Evolutionary conservation across 1,140 invertebrate species (phyloP).

Genomic region (Amphibalanus amphitrite): DNA sequence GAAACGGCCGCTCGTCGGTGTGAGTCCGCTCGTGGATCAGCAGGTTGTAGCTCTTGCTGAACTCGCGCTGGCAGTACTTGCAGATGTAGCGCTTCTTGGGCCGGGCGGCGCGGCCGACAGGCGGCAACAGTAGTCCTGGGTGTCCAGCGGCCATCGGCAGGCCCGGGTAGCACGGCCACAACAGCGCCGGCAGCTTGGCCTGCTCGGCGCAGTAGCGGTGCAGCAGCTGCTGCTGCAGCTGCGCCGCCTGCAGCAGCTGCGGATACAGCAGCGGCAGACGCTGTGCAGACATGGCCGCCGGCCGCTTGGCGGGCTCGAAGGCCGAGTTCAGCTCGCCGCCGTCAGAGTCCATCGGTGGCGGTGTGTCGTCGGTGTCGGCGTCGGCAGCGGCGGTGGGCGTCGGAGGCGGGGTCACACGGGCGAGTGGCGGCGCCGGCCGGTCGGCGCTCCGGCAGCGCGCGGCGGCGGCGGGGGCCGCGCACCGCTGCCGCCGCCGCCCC

Average conservation of each 20-base stretch:
- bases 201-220: neutral
- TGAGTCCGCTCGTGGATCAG: slow-evolving; percentile 94
- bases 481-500: too few species aligned
- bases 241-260: neutral
- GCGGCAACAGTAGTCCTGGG: neutral
- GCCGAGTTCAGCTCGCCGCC: neutral
- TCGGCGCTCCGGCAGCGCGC: neutral
- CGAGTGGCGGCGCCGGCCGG: neutral
- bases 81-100: slow-evolving; percentile 97
- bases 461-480: too few species aligned
- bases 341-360: neutral
- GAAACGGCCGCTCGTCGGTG: slow-evolving; percentile 93
- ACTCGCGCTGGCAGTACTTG: slow-evolving; percentile 89
- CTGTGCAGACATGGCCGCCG: neutral
- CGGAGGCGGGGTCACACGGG: neutral
- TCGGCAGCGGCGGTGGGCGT: neutral
- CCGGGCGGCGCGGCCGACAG: neutral
- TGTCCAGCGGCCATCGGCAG: neutral
- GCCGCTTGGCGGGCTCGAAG: neutral
- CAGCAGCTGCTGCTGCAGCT: slow-evolving; percentile 3
- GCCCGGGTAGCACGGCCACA: neutral
- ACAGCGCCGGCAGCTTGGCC: slow-evolving; percentile 2
- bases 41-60: slow-evolving; percentile 95
- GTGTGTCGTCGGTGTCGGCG: neutral
- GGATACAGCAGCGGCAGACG: slow-evolving; percentile 1